Conservation (phyloP, 2,797 vertebrate genomes). For the Siniperca undulata region DNA sequence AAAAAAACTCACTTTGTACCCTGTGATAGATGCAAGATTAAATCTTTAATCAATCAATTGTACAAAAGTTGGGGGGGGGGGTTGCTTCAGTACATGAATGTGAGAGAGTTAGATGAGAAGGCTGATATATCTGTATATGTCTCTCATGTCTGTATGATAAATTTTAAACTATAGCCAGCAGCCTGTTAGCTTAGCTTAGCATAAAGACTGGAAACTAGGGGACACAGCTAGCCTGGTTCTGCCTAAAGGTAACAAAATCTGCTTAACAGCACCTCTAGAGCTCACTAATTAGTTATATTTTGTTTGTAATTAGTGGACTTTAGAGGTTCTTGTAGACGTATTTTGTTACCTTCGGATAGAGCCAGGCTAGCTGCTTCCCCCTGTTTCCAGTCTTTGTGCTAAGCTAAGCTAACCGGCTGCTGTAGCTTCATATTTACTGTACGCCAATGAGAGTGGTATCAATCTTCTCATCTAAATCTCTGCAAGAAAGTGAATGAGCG, state of each 20-base stretch:
- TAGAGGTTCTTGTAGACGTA: neutral
- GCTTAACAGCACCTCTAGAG: no score
- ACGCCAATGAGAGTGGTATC: neutral
- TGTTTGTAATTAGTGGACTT: neutral
- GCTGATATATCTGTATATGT: neutral
- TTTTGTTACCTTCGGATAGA: neutral
- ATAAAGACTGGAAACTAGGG: neutral
- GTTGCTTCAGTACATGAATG: neutral
- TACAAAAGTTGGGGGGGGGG: neutral
- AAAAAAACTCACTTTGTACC: neutral
- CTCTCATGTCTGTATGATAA: neutral
- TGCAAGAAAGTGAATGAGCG: neutral
- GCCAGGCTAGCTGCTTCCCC: neutral
- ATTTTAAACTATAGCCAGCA: neutral
- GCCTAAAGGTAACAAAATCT: neutral
- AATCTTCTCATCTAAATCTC: neutral
- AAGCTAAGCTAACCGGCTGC: neutral
- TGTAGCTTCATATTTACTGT: neutral
- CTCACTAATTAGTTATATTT: neutral
- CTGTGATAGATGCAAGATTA: neutral
- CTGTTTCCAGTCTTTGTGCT: slow-evolving; percentile 1
- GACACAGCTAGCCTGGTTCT: neutral
- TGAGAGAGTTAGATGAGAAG: neutral
- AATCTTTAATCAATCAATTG: slow-evolving; percentile 1
- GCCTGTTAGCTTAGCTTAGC: neutral